Percentiles rank a stretch among this genome's conserved stretches.
phyloP scores from a whole-genome alignment of 2,797 vertebrate genomes.

The Thaleichthys pacificus region DNA sequence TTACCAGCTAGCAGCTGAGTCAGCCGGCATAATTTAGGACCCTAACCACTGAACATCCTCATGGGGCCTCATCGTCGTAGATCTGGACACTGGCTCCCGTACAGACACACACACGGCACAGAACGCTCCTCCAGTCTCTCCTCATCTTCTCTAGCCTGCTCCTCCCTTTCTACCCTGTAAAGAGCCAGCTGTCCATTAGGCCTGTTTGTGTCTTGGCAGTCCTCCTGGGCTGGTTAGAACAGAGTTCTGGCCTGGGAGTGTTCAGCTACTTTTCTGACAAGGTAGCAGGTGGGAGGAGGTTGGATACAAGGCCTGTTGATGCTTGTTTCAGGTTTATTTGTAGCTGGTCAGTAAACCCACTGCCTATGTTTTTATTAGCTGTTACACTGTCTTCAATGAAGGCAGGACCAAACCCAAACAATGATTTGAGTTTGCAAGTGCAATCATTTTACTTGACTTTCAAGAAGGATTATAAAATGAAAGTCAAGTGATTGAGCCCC shows the following conservation, averaged over 20 bases:
- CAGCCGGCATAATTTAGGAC: constrained; percentile 38
- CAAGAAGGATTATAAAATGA: too few species aligned
- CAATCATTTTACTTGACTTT: too few species aligned
- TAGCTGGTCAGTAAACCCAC: too few species aligned
- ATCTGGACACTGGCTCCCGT: neutral
- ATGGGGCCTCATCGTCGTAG: neutral
- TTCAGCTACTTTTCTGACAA: neutral
- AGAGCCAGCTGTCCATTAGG: constrained; percentile 14
- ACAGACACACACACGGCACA: neutral
- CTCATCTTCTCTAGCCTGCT: neutral
- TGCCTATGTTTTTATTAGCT: too few species aligned
- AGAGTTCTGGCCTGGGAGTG: constrained; percentile 13
- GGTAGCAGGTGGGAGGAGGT: constrained; percentile 3
- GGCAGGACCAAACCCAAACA: too few species aligned
- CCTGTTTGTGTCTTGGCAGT: neutral
- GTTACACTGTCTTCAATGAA: too few species aligned
- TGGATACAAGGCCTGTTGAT: neutral
- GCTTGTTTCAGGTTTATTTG: neutral
- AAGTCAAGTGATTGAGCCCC: too few species aligned
- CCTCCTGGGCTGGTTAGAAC: constrained; percentile 30
- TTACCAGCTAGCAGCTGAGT: constrained; percentile 55
- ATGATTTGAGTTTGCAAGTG: too few species aligned
- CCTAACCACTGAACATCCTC: constrained; percentile 12
- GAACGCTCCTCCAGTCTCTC: neutral
- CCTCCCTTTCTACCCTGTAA: constrained; percentile 34